Percentiles rank a stretch among this genome's conserved stretches.
phyloP scores from a whole-genome alignment of 2,888 invertebrate species.

The Odontomyia ornata region DNA sequence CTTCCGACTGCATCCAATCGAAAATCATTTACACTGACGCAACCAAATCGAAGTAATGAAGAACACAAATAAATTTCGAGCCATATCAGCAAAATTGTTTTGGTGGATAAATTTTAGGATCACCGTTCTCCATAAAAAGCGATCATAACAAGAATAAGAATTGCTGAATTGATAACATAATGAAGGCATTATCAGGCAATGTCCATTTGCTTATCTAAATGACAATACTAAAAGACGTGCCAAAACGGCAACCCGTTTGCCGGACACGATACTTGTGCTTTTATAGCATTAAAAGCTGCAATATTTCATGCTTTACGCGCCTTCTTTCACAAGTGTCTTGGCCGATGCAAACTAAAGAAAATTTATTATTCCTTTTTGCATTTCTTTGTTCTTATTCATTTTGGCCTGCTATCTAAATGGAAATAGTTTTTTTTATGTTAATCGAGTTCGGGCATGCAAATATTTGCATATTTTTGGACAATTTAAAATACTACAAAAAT shows the following conservation, averaged over 20 bases:
- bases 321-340: too few relatives aligned
- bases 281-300: neutral
- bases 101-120: neutral
- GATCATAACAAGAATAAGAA: slow-evolving; percentile 12
- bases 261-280: slow-evolving; percentile 11
- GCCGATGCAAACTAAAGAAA: too few relatives aligned
- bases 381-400: too few relatives aligned
- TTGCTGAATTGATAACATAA: slow-evolving; percentile 21
- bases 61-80: slow-evolving; percentile 15
- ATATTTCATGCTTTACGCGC: slow-evolving; percentile 26
- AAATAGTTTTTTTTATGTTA: too few relatives aligned
- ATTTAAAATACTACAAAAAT: too few relatives aligned
- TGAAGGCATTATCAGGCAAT: slow-evolving; percentile 29
- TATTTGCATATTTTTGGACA: too few relatives aligned
- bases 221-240: slow-evolving; percentile 10
- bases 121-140: slow-evolving; percentile 16
- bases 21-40: too few relatives aligned
- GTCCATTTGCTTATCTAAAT: slow-evolving; percentile 41
- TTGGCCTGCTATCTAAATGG: too few relatives aligned
- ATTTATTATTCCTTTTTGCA: too few relatives aligned
- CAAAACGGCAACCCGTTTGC: slow-evolving; percentile 11
- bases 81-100: slow-evolving; percentile 4
- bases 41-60: too few relatives aligned
- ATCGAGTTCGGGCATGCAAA: too few relatives aligned
- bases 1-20: too few relatives aligned